phyloP scores from a whole-genome alignment of 2,113 vertebrate species.

The Gadus macrocephalus region DNA sequence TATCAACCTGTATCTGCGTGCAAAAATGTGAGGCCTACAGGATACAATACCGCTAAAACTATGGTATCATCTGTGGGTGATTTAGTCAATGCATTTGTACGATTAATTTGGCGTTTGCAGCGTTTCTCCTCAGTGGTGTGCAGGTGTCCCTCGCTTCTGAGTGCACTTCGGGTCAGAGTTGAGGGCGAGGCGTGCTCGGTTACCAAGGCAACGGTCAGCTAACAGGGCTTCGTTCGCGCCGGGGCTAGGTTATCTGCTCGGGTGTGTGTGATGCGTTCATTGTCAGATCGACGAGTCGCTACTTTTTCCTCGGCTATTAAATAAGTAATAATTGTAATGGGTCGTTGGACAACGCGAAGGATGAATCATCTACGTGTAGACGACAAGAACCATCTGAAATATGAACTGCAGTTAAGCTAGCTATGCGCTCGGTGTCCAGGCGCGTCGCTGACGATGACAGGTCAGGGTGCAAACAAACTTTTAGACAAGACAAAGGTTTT shows the following conservation, averaged over 20 bases:
- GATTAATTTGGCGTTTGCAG: no score
- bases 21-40: conserved; percentile 18
- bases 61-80: background rate
- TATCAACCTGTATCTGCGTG: background rate
- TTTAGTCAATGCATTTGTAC: no score
- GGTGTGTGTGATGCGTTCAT: no score
- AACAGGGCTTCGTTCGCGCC: conserved; percentile 53
- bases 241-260: background rate
- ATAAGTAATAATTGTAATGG: no score
- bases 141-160: conserved; percentile 35
- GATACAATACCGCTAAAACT: conserved; percentile 1
- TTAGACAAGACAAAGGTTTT: no score
- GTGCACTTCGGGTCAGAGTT: conserved; percentile 65
- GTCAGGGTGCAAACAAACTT: background rate
- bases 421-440: background rate
- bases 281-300: no score
- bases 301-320: no score
- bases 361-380: conserved; percentile 22
- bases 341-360: background rate
- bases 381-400: conserved; percentile 29
- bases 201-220: conserved; percentile 70
- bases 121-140: background rate
- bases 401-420: conserved; percentile 49
- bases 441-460: background rate
- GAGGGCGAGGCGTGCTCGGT: conserved; percentile 72